Base-by-base conservation (phyloP, 2,113 vertebrate genomes). In the Fukomys damarensis region DNA sequence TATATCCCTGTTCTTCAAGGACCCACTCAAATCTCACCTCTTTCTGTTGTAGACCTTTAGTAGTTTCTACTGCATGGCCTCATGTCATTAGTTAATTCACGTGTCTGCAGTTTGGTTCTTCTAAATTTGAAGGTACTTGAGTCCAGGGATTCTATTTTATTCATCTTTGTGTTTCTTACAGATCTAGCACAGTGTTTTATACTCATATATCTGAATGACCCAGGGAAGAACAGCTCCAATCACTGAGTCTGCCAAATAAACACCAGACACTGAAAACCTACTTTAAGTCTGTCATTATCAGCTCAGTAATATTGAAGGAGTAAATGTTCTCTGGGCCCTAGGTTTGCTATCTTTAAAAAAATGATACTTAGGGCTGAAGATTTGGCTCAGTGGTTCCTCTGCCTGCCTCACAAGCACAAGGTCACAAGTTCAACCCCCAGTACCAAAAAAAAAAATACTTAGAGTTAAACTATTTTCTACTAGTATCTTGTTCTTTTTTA, bases 121-220 rank as follows among this genome's bases (percentile, higher is more conserved):
- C 38, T 91, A 65, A 89, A 82, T 91, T 95, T 97, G 94, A 77
- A 96, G 49, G 41, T 93, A 54, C 70, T 74, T 65, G 22, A 91
- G 56, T 32, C 8, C 41, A 83, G 38, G 22, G 22, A 70, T 16
- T 66, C n/a, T 59, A 28, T 84, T 77, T 41, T 82, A 46, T 61
- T 92, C 16, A 41, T 80, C 38, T 92, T 86, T 65, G 30, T 76
- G 30, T 58, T 93, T 91, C 20, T 35, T 84, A 90, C 1, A n/a
- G 28, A 28, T 7, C 16, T 63, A 77, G n/a, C 41, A 54, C 30
- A 76, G 58, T 65, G 24, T 11, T 90, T 92, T 30, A 5, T 84
- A 66, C 43, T 97, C 32, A 81, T 76, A 30, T 96, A 66, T 41
- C 28, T 43, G 30, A 66, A 83, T 49, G 30, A 88, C 11, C 72